Conservation (phyloP, 2,888 invertebrate species). For the Agrochola macilenta region DNA sequence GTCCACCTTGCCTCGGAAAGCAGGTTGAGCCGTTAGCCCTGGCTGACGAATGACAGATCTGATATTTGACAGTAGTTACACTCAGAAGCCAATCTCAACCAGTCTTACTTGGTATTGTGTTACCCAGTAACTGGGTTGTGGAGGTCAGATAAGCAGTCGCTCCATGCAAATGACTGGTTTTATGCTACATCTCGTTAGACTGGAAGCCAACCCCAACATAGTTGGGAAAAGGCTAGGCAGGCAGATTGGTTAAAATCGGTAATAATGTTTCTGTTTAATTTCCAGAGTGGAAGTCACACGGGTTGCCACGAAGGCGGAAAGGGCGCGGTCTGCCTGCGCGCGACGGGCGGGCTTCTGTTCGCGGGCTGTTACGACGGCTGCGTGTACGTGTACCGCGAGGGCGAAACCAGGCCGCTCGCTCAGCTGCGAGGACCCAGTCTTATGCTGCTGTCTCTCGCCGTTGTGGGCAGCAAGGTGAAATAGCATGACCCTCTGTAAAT, state of each 20-base stretch:
- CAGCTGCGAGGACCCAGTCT: conserved; percentile 93
- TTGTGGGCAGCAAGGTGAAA: conserved; percentile 85
- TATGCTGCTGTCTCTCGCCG: conserved; percentile 93
- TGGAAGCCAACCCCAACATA: no score
- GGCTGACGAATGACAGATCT: no score
- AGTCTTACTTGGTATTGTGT: no score
- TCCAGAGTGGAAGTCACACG: conserved; percentile 92
- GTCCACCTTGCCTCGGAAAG: no score
- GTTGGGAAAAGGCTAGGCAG: no score
- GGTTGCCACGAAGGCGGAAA: conserved; percentile 92
- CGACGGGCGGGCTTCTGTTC: conserved; percentile 91
- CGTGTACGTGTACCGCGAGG: conserved; percentile 93
- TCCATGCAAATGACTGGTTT: no score
- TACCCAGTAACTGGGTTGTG: no score
- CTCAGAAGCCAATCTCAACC: no score
- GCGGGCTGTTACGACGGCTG: conserved; percentile 95
- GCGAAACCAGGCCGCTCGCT: conserved; percentile 89
- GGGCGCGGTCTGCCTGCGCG: conserved; percentile 93
- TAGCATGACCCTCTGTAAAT: neutral
- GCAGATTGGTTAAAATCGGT: neutral
- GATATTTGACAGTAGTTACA: no score
- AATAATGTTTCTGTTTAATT: neutral
- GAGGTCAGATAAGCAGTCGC: no score
- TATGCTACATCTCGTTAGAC: no score
- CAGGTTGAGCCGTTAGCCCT: no score